These are phyloP conservation scores for Macroglossus sobrinus DNA, from an alignment of 2,113 vertebrate genomes.

Conservation along the genomic window DNA sequence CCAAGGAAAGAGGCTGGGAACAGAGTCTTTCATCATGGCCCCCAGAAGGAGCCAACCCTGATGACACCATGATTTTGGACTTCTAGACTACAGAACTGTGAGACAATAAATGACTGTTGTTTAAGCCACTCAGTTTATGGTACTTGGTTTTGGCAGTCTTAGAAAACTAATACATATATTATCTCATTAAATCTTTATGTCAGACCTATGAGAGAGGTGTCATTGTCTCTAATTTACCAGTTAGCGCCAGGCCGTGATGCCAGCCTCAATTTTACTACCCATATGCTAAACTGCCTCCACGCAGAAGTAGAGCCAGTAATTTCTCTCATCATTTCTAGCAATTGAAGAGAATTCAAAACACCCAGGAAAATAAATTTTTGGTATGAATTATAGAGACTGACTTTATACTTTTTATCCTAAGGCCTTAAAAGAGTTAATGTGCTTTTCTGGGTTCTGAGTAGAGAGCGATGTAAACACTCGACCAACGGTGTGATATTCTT, in stretches of 20 bases:
- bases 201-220: not conserved
- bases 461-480: not conserved
- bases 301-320: not conserved
- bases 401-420: not conserved
- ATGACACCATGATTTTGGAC: not conserved
- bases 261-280: not conserved
- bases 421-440: not conserved
- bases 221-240: not conserved
- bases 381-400: not conserved
- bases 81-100: not conserved
- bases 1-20: no score
- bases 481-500: not conserved
- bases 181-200: not conserved
- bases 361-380: not conserved
- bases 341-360: not conserved
- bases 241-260: not conserved
- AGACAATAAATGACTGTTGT: not conserved
- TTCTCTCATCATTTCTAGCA: not conserved
- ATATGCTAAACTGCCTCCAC: no score
- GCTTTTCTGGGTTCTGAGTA: not conserved
- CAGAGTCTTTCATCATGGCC: not conserved
- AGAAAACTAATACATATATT: not conserved
- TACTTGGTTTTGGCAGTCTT: not conserved
- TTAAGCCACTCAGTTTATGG: not conserved
- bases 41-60: no score